phyloP scores from a whole-genome alignment of 1,140 invertebrate genomes.

The Megalonaias nervosa region DNA sequence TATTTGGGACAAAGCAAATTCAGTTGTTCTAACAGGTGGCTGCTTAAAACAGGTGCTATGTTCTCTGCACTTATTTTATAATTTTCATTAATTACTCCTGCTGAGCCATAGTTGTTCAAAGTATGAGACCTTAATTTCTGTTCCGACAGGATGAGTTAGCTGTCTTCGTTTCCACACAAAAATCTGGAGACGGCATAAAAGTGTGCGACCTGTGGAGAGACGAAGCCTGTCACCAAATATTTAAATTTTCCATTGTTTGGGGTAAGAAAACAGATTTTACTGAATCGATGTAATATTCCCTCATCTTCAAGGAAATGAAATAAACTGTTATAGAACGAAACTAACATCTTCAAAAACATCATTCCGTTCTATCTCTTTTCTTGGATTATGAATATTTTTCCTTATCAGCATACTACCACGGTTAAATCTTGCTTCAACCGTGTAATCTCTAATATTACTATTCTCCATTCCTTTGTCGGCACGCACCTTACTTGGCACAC shows the following conservation, averaged over 20 bases:
- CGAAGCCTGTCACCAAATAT: slow-evolving; percentile 22
- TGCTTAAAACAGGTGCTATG: no score
- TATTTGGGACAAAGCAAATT: no score
- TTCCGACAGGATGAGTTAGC: slow-evolving; percentile 1
- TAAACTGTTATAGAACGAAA: slow-evolving; percentile 13
- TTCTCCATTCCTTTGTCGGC: slow-evolving; percentile 40
- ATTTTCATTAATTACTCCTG: not conserved
- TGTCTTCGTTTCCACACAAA: slow-evolving; percentile 16
- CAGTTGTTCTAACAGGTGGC: no score
- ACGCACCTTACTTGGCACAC: not conserved
- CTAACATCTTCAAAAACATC: slow-evolving; percentile 24
- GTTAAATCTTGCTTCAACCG: slow-evolving; percentile 8
- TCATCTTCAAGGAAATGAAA: not conserved
- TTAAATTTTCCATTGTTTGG: slow-evolving; percentile 15
- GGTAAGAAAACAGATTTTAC: not conserved
- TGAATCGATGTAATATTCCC: slow-evolving; percentile 21
- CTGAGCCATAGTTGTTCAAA: not conserved
- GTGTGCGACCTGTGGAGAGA: slow-evolving; percentile 10
- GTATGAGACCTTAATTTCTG: not conserved
- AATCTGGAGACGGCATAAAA: slow-evolving; percentile 15
- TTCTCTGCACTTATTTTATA: not conserved
- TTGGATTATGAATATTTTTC: slow-evolving; percentile 26
- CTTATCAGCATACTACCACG: slow-evolving; percentile 17
- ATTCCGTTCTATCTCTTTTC: slow-evolving; percentile 26
- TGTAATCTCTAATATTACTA: slow-evolving; percentile 26